Conservation (phyloP, 2,888 invertebrate species). For the Rhingia campestris region DNA sequence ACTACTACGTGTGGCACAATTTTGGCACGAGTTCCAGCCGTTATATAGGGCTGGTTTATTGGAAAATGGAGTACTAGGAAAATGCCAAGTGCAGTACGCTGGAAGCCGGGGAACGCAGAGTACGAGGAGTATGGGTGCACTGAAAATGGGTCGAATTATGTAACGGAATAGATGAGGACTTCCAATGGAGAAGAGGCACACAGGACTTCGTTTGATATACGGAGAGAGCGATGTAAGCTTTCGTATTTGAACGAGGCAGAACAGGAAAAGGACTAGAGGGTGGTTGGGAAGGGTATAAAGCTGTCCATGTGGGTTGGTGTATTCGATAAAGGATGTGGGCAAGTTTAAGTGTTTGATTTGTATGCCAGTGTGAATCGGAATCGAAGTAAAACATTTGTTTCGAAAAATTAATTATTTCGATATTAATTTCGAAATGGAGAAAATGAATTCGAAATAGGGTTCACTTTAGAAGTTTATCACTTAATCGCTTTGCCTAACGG, state of each 20-base stretch:
- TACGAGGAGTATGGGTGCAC: conserved; percentile 75
- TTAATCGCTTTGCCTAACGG: too few relatives aligned
- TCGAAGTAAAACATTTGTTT: too few relatives aligned
- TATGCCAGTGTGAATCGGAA: background rate
- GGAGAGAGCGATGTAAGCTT: background rate
- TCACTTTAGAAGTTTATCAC: too few relatives aligned
- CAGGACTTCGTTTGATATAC: conserved; percentile 8
- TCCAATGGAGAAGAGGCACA: conserved; percentile 50
- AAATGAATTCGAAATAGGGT: too few relatives aligned
- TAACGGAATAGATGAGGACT: conserved; percentile 53
- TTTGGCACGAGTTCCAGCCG: conserved; percentile 59
- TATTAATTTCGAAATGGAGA: too few relatives aligned
- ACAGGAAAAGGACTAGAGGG: background rate
- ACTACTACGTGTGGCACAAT: conserved; percentile 64
- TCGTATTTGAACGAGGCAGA: background rate
- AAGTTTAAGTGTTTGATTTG: background rate
- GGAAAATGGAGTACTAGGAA: conserved; percentile 83
- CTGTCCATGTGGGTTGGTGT: conserved; percentile 15
- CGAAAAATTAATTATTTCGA: too few relatives aligned
- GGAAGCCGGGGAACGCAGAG: conserved; percentile 76
- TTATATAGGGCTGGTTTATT: conserved; percentile 82
- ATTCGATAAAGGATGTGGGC: conserved; percentile 14
- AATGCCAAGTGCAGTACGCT: conserved; percentile 82
- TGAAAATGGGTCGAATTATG: conserved; percentile 72
- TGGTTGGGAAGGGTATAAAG: background rate